phyloP scores from a whole-genome alignment of 2,888 invertebrate species.

The Agrotis segetum region DNA sequence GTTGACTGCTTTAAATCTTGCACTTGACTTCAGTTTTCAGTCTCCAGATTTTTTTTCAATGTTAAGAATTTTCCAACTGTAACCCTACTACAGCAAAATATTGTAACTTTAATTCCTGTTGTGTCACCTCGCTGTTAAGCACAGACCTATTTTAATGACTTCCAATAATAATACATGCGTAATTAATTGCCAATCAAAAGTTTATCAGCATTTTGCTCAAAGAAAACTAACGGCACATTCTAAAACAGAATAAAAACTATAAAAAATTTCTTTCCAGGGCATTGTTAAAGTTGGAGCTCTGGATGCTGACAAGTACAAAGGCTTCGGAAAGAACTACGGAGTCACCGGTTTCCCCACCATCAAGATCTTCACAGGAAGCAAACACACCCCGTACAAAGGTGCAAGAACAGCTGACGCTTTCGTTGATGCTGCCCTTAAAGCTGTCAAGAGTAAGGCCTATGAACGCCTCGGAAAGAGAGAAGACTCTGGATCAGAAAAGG shows the following conservation, averaged over 20 bases:
- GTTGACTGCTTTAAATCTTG: not conserved
- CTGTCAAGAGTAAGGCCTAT: constrained; percentile 94
- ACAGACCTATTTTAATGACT: too few species aligned
- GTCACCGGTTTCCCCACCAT: constrained; percentile 98
- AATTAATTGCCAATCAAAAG: too few species aligned
- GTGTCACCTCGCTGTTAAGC: too few species aligned
- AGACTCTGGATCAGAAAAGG: constrained; percentile 80
- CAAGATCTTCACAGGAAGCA: constrained; percentile 97
- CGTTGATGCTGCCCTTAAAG: constrained; percentile 96
- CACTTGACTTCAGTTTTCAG: too few species aligned
- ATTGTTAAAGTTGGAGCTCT: constrained; percentile 98
- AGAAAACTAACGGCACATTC: too few species aligned
- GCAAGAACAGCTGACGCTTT: constrained; percentile 96
- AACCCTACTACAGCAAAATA: too few species aligned
- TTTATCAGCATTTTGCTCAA: too few species aligned
- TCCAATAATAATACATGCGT: too few species aligned
- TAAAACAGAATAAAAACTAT: too few species aligned
- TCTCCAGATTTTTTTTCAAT: too few species aligned
- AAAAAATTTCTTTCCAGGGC: constrained; percentile 91
- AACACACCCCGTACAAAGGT: constrained; percentile 97
- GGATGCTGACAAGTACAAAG: constrained; percentile 97
- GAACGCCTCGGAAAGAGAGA: constrained; percentile 92
- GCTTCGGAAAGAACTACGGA: constrained; percentile 94
- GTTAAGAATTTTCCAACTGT: too few species aligned
- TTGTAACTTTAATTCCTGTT: too few species aligned